Conservation (phyloP, 2,888 invertebrate species). For the Acronicta aceris region DNA sequence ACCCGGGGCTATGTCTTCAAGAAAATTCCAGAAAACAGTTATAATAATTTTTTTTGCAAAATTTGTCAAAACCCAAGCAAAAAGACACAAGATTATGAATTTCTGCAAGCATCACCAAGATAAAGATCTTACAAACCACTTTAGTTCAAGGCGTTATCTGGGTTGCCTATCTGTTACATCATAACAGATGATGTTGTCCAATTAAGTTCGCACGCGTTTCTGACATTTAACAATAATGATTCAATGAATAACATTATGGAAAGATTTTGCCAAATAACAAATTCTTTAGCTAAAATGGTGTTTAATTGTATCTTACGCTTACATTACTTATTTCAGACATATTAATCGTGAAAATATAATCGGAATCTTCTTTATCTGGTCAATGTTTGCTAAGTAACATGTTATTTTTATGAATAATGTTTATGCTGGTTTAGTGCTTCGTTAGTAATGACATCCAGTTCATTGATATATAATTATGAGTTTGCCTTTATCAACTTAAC, state of each 20-base stretch:
- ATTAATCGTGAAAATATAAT: too few relatives aligned
- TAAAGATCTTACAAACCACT: constrained; percentile 28
- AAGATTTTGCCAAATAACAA: constrained; percentile 15
- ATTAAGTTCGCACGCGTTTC: constrained; percentile 25
- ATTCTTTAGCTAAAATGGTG: constrained; percentile 18
- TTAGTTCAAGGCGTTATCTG: constrained; percentile 30
- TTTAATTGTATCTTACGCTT: background rate
- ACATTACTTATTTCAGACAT: too few relatives aligned
- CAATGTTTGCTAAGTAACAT: too few relatives aligned
- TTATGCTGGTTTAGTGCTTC: too few relatives aligned
- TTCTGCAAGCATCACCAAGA: constrained; percentile 17
- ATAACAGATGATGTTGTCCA: constrained; percentile 32
- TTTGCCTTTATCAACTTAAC: too few relatives aligned
- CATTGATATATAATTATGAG: too few relatives aligned
- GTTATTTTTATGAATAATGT: too few relatives aligned
- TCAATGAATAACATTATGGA: constrained; percentile 9
- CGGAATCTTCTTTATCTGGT: too few relatives aligned
- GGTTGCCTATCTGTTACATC: constrained; percentile 33
- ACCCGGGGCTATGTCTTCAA: background rate
- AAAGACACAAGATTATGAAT: constrained; percentile 11
- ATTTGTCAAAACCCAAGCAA: background rate
- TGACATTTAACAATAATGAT: constrained; percentile 30
- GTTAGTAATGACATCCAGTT: too few relatives aligned
- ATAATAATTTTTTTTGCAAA: background rate
- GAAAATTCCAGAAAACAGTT: background rate